Conservation (phyloP, 2,113 vertebrate species). For the Campylomormyrus numenius region DNA sequence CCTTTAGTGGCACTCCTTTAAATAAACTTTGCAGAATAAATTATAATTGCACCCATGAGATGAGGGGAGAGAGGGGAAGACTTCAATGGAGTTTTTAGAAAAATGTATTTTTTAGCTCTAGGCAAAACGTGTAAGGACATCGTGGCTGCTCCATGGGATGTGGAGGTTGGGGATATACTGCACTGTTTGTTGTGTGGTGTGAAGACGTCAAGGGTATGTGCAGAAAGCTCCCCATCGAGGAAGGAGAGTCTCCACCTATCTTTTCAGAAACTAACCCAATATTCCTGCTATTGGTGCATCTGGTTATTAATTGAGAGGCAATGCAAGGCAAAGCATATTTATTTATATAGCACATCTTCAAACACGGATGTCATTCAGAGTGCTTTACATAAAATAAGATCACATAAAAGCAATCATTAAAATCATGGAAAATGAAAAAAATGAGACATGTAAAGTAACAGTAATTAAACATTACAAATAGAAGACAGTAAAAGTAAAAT, state of each 20-base stretch:
- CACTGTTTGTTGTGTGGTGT: not conserved
- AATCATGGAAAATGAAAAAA: not conserved
- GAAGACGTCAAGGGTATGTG: not conserved
- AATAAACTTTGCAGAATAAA: constrained; percentile 5
- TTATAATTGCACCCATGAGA: not conserved
- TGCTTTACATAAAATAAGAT: not conserved
- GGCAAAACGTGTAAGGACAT: not conserved
- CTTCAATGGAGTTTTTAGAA: not conserved
- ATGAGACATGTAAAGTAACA: not conserved
- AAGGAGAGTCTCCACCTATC: not conserved
- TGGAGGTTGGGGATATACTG: not conserved
- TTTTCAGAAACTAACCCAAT: not conserved
- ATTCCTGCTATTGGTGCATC: not conserved
- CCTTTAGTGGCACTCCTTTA: not conserved
- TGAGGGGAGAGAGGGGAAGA: not conserved
- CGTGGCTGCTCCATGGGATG: not conserved
- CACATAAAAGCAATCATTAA: not conserved
- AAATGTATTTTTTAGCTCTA: not conserved
- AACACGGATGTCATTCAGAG: not conserved
- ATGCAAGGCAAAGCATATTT: not conserved
- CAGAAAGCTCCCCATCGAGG: not conserved
- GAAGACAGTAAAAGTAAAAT: not conserved
- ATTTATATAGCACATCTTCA: not conserved
- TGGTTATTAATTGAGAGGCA: not conserved
- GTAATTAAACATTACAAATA: not conserved